A percentile compares a stretch with the other conserved stretches of the same genome.
Conservation (phyloP, 1,140 invertebrate species). For the Heliconius nattereri region DNA sequence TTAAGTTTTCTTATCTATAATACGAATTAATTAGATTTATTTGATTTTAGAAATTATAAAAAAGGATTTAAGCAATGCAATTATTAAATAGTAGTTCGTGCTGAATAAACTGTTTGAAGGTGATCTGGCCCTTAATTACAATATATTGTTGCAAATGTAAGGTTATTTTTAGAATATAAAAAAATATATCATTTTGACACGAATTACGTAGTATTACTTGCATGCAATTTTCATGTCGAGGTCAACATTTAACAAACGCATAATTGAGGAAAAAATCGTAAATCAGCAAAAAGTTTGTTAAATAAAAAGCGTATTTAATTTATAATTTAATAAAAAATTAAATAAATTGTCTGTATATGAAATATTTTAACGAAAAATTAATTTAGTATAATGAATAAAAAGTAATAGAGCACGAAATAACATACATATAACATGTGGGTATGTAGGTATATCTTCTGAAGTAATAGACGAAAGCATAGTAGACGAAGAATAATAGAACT, state of each 20-base stretch:
- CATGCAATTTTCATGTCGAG: not conserved
- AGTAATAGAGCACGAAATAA: too few species aligned
- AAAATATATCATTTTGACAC: not conserved
- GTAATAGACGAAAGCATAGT: too few species aligned
- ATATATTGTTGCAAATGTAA: not conserved
- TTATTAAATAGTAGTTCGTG: not conserved
- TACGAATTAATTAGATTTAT: too few species aligned
- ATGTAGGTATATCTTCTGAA: too few species aligned
- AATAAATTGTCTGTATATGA: not conserved
- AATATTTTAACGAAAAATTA: too few species aligned
- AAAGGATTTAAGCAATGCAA: too few species aligned
- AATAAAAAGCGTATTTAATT: not conserved
- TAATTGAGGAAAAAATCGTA: conserved; percentile 9
- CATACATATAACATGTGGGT: too few species aligned
- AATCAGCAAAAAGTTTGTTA: not conserved
- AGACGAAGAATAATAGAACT: too few species aligned
- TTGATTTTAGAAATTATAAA: too few species aligned
- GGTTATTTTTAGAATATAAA: not conserved
- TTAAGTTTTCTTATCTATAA: too few species aligned
- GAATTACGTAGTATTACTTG: not conserved
- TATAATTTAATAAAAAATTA: not conserved
- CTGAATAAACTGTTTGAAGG: not conserved
- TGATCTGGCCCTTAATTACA: not conserved
- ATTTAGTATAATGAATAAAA: too few species aligned
- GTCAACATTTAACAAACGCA: not conserved